Evolutionary conservation across 2,888 invertebrate species (phyloP), one percentile per base, ranked within the genome.

Genomic region (Andrena camellia): DNA sequence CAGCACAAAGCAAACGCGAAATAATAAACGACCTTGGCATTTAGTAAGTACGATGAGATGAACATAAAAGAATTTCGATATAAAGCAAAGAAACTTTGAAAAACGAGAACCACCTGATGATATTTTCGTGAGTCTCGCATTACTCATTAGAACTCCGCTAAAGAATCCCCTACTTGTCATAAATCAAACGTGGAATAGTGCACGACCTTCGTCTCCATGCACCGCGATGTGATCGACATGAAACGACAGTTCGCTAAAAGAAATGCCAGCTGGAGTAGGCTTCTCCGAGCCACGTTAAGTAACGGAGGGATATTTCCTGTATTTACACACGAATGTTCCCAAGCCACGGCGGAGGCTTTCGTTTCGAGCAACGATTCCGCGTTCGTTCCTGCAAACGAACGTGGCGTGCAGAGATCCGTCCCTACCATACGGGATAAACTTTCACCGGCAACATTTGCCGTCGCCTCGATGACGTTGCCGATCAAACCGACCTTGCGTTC

Each of bases 401-500:
- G 63, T 42, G 66, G 64, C 57, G 71, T 42, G 73, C 60, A 57
- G 35, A 78, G 76, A 73, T 78, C 84, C 84, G 70, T 81, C 84
- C 84, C 81, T 80, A 72, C 86, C 77, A 66, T 29, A 69, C 54
- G 73, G 80, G 74, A 87, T 87, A 81, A 85, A 89, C 89, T 89
- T 89, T 89, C 89, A 89, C 89, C 89, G 72, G 77, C 87, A 81
- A 72, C 84, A 71, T 86, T 83, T 78, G 77, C 85, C 73, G 66
- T 78, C 84, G 84, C 71, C 78, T 64, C 76, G 80, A 82, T 86
- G 89, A 90, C 90, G 88, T 81, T 81, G 86, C 80, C 86, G 85
- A 81, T 89, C 88, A 66, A 42, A 79, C 64, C 86, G 89, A 90
- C 89, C 89, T 89, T 90, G 89, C 90, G 86, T 86, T 89, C 87